phyloP scores from a whole-genome alignment of 1,140 invertebrate genomes.

The Cydia fagiglandana region DNA sequence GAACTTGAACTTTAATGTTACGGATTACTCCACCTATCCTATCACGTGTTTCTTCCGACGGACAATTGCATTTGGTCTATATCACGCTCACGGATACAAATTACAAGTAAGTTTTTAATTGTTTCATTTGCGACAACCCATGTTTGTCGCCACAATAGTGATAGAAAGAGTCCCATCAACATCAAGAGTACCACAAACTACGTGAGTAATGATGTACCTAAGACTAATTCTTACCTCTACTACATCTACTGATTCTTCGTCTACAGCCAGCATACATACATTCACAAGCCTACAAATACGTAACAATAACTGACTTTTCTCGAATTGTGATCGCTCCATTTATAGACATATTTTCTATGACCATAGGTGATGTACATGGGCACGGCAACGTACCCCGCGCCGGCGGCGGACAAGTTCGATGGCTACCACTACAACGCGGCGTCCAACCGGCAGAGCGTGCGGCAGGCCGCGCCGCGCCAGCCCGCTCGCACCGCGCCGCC shows the following conservation, averaged over 20 bases:
- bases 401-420: constrained; percentile 61
- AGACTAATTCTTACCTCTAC: too few relatives aligned
- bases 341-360: constrained; percentile 30
- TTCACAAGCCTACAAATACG: too few relatives aligned
- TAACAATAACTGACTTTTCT: too few relatives aligned
- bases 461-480: constrained; percentile 56
- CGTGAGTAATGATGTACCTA: too few relatives aligned
- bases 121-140: too few relatives aligned
- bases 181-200: too few relatives aligned
- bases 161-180: too few relatives aligned
- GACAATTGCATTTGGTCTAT: constrained; percentile 83
- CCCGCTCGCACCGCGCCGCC: constrained; percentile 37
- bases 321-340: neutral
- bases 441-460: constrained; percentile 62
- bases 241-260: too few relatives aligned
- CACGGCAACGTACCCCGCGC: constrained; percentile 69
- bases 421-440: constrained; percentile 81
- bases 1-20: constrained; percentile 44
- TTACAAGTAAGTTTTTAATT: neutral
- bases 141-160: too few relatives aligned
- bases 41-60: constrained; percentile 85
- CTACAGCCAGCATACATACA: too few relatives aligned
- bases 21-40: constrained; percentile 73
- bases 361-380: constrained; percentile 83
- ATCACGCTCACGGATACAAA: constrained; percentile 57